Evolutionary conservation across 2,888 invertebrate genomes (phyloP).

Genomic region (Melolontha melolontha): DNA sequence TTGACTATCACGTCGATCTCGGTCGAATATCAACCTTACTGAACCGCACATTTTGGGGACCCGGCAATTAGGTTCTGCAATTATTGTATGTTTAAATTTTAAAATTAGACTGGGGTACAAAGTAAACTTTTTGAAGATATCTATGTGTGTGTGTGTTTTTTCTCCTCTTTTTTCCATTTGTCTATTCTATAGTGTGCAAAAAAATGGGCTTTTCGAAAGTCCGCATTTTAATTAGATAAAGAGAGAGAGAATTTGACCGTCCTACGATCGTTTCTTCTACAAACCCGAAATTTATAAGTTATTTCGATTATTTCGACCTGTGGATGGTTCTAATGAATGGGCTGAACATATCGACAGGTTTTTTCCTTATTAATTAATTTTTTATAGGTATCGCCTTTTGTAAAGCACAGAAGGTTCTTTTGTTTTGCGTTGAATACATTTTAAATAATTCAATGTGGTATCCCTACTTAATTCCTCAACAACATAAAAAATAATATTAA

Average conservation of each 20-base stretch:
- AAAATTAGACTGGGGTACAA: constrained; percentile 60
- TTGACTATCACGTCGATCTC: constrained; percentile 34
- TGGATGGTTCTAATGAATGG: constrained; percentile 35
- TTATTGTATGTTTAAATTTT: constrained; percentile 62
- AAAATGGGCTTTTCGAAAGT: constrained; percentile 22
- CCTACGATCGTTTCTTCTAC: constrained; percentile 5
- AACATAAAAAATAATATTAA: no score
- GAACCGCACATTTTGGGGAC: constrained; percentile 43
- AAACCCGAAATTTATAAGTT: constrained; percentile 39
- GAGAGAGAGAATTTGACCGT: constrained; percentile 26
- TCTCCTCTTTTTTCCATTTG: constrained; percentile 6
- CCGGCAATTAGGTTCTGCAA: constrained; percentile 61
- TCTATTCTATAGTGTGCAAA: constrained; percentile 16
- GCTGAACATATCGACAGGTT: constrained; percentile 34
- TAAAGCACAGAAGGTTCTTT: constrained; percentile 5
- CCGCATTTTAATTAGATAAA: constrained; percentile 41
- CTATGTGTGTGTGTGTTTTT: constrained; percentile 25
- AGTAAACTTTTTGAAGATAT: constrained; percentile 55
- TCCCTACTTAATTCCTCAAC: not conserved
- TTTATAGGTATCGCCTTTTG: constrained; percentile 21
- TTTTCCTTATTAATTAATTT: constrained; percentile 33
- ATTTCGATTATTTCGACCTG: constrained; percentile 39
- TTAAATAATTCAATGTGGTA: not conserved
- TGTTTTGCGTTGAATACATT: constrained; percentile 3
- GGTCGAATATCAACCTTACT: constrained; percentile 51